Evolutionary conservation across 2,113 vertebrate genomes (phyloP), one percentile per base, ranked within the genome.

Genomic region (Beaufortia kweichowensis): DNA sequence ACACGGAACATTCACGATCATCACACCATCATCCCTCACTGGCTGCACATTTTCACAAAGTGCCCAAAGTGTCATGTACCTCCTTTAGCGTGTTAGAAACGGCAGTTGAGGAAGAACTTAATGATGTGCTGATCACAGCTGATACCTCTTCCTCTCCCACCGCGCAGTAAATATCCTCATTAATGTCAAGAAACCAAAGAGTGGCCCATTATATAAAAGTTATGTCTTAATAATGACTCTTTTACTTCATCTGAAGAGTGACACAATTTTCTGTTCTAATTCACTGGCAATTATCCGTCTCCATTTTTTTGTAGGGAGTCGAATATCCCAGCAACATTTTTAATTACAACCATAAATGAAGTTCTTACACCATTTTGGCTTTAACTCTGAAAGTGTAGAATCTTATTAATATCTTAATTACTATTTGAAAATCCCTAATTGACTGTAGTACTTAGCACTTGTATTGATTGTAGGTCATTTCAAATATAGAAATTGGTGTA

Each of bases 351-450:
- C 71, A 71, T 84, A 84, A 86, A 86, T 86, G 76, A 81, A 84
- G 65, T 80, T 24, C 55, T 79, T 78, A 73, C 79, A 83, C 79
- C 71, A 75, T 69, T 81, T 65, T 77, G 63, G 81, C 83, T 72
- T 85, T 86, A 91, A 85, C 83, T 78, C 90, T 77, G 59, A 77
- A 85, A 87, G 84, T 86, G 89, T 91, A 86, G 89, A 90, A 92
- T 92, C 86, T 88, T 79, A 91, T 90, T 85, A 90, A 83, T 84
- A 86, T 75, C 80, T 87, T 92, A 92, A 91, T 89, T 89, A 85
- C 76, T 80, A 82, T 86, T 87, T 89, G 85, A 84, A 91, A 85
- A 88, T 90, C 86, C 78, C 82, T 87, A 90, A 87, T 87, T 64
- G 68, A 85, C 90, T 90, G 81, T 89, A 87, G 88, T 90, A 85